Conservation (phyloP, 2,113 vertebrate species). For the Zosterops hypoxanthus region DNA sequence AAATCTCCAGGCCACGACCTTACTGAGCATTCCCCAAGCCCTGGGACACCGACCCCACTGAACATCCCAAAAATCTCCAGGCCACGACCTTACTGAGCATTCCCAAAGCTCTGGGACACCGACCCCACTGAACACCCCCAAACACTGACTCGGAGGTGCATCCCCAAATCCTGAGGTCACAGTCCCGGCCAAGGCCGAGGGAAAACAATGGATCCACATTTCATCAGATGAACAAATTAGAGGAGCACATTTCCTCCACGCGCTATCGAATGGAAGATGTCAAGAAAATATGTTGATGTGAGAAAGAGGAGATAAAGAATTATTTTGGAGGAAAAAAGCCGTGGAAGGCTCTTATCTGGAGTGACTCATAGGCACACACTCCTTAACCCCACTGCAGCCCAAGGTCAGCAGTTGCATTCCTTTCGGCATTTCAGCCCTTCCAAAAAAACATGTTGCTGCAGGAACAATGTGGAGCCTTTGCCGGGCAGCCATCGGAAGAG, state of each 20-base stretch:
- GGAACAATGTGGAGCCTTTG: slow-evolving; percentile 56
- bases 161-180: not conserved
- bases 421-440: slow-evolving; percentile 56
- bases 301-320: slow-evolving; percentile 70
- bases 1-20: not conserved
- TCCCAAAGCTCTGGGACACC: not conserved
- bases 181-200: not conserved
- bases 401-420: slow-evolving; percentile 74
- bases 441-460: slow-evolving; percentile 57
- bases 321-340: slow-evolving; percentile 66
- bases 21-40: too few species aligned
- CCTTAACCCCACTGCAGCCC: slow-evolving; percentile 74
- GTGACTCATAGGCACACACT: slow-evolving; percentile 72
- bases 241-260: slow-evolving; percentile 56
- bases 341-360: slow-evolving; percentile 68
- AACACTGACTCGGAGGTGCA: not conserved
- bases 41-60: too few species aligned
- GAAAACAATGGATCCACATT: slow-evolving; percentile 27
- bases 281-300: slow-evolving; percentile 72
- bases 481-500: slow-evolving; percentile 15
- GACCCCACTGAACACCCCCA: not conserved
- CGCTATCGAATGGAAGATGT: slow-evolving; percentile 59
- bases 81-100: fast-evolving
- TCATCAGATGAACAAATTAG: slow-evolving; percentile 51
- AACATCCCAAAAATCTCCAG: too few species aligned